These are phyloP conservation scores for Hemistola chrysoprasaria DNA, from an alignment of 2,888 invertebrate genomes.

Conservation along the genomic window DNA sequence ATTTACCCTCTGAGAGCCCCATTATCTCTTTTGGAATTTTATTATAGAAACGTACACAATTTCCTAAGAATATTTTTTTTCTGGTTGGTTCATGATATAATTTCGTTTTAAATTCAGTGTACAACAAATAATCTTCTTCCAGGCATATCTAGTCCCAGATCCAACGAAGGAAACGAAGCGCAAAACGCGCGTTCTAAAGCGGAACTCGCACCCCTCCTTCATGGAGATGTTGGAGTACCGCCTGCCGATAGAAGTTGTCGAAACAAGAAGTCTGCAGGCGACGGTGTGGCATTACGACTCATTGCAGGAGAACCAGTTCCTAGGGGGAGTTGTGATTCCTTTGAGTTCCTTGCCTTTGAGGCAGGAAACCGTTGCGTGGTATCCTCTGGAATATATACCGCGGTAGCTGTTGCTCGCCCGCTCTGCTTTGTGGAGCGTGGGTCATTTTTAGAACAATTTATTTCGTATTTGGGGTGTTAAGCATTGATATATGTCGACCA, in stretches of 20 bases:
- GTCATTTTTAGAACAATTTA: constrained; percentile 32
- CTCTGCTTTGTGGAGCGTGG: constrained; percentile 61
- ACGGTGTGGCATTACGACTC: constrained; percentile 98
- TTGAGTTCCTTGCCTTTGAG: constrained; percentile 87
- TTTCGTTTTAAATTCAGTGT: too few species aligned
- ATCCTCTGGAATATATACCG: constrained; percentile 84
- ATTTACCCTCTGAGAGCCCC: too few species aligned
- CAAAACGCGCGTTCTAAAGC: constrained; percentile 96
- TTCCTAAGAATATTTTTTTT: too few species aligned
- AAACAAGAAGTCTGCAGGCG: constrained; percentile 90
- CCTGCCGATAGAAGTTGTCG: constrained; percentile 90
- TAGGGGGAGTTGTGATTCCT: constrained; percentile 94
- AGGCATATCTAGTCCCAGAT: constrained; percentile 95
- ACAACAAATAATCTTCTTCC: too few species aligned
- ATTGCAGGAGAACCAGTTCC: constrained; percentile 95
- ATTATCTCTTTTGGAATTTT: too few species aligned
- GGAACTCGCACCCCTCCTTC: constrained; percentile 97
- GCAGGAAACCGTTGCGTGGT: constrained; percentile 93
- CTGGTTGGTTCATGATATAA: too few species aligned
- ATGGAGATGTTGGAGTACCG: constrained; percentile 98
- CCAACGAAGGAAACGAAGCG: constrained; percentile 95
- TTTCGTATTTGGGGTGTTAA: too few species aligned
- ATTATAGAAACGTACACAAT: too few species aligned
- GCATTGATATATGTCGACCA: too few species aligned
- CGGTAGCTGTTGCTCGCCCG: constrained; percentile 66